These are phyloP conservation scores for Coelopa pilipes DNA, from an alignment of 2,888 invertebrate species.

Conservation along the genomic window DNA sequence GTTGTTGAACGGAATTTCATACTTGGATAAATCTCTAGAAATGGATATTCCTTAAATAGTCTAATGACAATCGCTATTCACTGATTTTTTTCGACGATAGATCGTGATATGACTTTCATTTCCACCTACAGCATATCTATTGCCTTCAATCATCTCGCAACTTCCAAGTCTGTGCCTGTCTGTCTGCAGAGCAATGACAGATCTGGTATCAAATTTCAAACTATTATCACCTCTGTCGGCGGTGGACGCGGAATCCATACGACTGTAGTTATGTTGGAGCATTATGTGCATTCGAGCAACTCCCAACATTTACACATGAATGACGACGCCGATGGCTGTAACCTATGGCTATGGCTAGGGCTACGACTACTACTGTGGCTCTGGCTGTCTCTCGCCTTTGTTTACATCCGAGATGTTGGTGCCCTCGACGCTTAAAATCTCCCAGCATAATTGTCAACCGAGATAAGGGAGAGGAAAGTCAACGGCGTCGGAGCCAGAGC, in stretches of 20 bases:
- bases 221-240: conserved; percentile 19
- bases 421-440: conserved; percentile 4
- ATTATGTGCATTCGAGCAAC: conserved; percentile 27
- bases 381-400: conserved; percentile 9
- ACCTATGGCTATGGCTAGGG: background rate
- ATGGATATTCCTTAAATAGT: too few relatives aligned
- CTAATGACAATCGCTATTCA: too few relatives aligned
- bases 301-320: conserved; percentile 28
- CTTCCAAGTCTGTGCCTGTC: too few relatives aligned
- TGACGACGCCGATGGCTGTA: too few relatives aligned
- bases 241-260: conserved; percentile 19
- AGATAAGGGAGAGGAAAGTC: conserved; percentile 3
- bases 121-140: too few relatives aligned
- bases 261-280: conserved; percentile 11
- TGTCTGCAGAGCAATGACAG: too few relatives aligned
- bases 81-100: too few relatives aligned
- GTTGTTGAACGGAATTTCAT: too few relatives aligned
- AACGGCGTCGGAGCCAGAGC: background rate
- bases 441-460: background rate
- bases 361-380: too few relatives aligned
- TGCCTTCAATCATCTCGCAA: too few relatives aligned
- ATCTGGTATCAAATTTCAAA: conserved; percentile 5
- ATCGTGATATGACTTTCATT: too few relatives aligned
- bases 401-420: conserved; percentile 26
- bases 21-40: too few relatives aligned